Conservation (phyloP, 2,888 invertebrate species). For the Athalia cordata region DNA sequence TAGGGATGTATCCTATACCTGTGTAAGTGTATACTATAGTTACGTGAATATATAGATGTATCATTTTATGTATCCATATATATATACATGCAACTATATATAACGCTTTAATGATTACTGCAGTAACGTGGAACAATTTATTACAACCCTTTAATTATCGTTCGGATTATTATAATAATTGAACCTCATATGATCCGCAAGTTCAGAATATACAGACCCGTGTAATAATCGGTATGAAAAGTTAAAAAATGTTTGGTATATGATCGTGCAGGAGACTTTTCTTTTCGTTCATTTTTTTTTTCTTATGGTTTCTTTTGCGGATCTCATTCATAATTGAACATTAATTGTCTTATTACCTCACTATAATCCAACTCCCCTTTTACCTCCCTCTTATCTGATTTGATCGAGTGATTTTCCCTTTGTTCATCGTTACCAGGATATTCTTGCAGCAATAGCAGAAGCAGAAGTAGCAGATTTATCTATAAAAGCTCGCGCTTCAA, state of each 20-base stretch:
- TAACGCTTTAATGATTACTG: no score
- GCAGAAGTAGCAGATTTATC: no score
- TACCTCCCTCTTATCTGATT: neutral
- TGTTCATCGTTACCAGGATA: neutral
- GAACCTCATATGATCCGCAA: neutral
- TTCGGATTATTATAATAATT: neutral
- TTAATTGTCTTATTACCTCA: constrained; percentile 43
- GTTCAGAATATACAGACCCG: neutral
- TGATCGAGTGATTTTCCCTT: neutral
- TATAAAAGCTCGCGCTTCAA: no score
- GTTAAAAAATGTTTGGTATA: neutral
- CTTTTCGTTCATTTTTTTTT: neutral
- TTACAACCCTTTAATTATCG: constrained; percentile 27
- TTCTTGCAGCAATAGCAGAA: neutral
- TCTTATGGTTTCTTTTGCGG: constrained; percentile 6
- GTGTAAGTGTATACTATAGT: no score
- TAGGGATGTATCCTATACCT: neutral
- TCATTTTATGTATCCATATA: no score
- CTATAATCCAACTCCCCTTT: neutral
- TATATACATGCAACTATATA: no score
- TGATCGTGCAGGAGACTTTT: neutral
- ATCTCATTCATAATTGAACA: constrained; percentile 43
- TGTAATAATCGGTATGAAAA: neutral
- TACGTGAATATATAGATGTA: no score
- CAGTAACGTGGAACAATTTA: constrained; percentile 34